These are phyloP conservation scores for Hydrozoanthus tunicans DNA, from an alignment of 64 coral and sea anemone genomes.

Conservation along the genomic window DNA sequence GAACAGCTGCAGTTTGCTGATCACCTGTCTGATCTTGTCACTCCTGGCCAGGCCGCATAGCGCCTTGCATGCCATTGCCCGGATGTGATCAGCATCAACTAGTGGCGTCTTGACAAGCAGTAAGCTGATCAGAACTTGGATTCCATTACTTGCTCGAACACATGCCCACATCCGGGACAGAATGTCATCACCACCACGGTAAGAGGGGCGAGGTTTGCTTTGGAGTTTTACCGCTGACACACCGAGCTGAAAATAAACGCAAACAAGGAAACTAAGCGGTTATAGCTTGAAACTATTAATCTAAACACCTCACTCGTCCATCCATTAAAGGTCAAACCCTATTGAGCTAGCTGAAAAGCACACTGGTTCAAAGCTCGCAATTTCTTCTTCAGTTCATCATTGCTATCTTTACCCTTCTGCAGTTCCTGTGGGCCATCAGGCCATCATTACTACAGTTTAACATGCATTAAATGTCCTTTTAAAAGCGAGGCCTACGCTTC, in stretches of 20 bases:
- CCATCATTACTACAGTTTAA: no score
- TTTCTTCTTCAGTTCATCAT: no score
- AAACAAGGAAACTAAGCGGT: background rate
- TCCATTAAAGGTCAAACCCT: no score
- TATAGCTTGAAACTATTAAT: no score
- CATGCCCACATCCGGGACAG: conserved; percentile 75
- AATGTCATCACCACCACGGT: conserved; percentile 68
- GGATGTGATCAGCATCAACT: conserved; percentile 92
- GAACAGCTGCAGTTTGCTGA: conserved; percentile 89
- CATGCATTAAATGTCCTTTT: no score
- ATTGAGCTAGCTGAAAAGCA: no score
- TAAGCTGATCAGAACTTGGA: conserved; percentile 81
- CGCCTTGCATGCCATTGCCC: conserved; percentile 86
- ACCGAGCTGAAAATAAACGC: conserved; percentile 43
- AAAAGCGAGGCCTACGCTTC: no score
- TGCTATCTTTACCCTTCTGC: no score
- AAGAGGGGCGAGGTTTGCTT: conserved; percentile 42
- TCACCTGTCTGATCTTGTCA: conserved; percentile 94
- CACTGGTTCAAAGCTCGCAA: no score
- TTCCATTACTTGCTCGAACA: conserved; percentile 88
- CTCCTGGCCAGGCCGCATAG: conserved; percentile 92
- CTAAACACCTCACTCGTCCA: no score
- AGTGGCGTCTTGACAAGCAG: conserved; percentile 92
- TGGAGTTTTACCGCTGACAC: conserved; percentile 58
- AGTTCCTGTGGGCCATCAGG: no score